A percentile compares a stretch with the other conserved stretches of the same genome.
Evolutionary conservation across 2,888 invertebrate genomes (phyloP).

Genomic region (Neria commutata): DNA sequence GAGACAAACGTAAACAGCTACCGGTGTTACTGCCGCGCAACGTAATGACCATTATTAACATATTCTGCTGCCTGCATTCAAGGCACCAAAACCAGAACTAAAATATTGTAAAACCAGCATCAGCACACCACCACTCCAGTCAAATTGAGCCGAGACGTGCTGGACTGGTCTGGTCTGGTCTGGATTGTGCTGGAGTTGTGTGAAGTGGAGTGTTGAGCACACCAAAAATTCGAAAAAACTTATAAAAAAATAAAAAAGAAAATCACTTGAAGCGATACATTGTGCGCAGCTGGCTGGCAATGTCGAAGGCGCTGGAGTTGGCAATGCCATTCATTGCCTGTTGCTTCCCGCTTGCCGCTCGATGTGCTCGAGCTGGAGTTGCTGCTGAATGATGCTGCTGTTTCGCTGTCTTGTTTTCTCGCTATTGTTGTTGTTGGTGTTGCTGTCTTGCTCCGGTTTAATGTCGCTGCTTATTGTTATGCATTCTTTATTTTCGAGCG

Average conservation of each 20-base stretch:
- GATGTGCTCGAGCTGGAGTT: no score
- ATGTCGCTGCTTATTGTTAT: background rate
- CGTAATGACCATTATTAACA: constrained; percentile 36
- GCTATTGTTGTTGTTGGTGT: background rate
- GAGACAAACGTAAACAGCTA: constrained; percentile 14
- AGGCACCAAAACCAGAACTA: background rate
- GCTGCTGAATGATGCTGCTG: background rate
- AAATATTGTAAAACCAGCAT: background rate
- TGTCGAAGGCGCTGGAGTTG: no score
- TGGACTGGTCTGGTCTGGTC: no score
- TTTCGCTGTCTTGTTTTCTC: background rate
- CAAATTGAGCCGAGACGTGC: background rate
- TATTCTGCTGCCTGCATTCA: constrained; percentile 27
- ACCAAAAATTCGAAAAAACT: no score
- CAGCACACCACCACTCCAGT: background rate
- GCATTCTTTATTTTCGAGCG: background rate
- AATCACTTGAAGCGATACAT: background rate
- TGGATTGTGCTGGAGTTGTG: no score
- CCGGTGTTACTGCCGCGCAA: constrained; percentile 29
- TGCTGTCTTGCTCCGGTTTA: background rate
- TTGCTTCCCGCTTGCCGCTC: background rate
- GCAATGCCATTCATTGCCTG: no score
- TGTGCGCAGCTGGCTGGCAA: no score
- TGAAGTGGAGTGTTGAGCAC: no score
- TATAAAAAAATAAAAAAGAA: background rate